Percentiles rank a stretch among this genome's conserved stretches.
phyloP scores from a whole-genome alignment of 2,113 vertebrate genomes.

The Salvelinus fontinalis region DNA sequence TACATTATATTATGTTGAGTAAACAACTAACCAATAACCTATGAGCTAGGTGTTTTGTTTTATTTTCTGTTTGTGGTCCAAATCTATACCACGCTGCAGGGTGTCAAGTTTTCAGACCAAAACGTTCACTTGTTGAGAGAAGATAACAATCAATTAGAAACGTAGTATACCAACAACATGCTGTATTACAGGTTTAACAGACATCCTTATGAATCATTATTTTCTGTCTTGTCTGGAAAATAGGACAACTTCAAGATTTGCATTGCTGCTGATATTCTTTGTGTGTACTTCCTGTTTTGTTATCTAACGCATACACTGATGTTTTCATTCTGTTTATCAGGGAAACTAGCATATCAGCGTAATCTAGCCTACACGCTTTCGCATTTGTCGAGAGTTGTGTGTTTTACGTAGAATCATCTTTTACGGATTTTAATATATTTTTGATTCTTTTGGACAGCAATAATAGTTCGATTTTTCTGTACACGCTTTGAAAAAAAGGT shows the following conservation, averaged over 20 bases:
- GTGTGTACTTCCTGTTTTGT: neutral
- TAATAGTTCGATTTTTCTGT: neutral
- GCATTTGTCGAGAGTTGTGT: neutral
- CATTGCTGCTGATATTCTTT: neutral
- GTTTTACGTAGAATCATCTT: neutral
- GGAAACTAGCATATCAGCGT: neutral
- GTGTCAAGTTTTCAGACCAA: neutral
- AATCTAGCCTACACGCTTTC: neutral
- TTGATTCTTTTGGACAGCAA: neutral
- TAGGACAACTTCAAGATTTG: neutral
- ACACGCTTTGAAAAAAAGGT: no score
- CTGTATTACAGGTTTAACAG: neutral
- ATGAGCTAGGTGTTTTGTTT: neutral
- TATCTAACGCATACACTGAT: neutral
- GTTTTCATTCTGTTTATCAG: neutral
- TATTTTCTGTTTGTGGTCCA: neutral
- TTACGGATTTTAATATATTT: neutral
- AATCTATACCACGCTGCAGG: no score
- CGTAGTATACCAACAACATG: neutral
- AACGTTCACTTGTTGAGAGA: constrained; percentile 16
- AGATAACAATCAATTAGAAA: neutral
- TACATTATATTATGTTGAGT: no score
- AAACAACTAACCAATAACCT: neutral
- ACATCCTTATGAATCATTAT: neutral
- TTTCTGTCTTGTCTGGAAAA: neutral